Base-by-base conservation (phyloP, 2,113 vertebrate species). In the Rhodinocichla rosea region DNA sequence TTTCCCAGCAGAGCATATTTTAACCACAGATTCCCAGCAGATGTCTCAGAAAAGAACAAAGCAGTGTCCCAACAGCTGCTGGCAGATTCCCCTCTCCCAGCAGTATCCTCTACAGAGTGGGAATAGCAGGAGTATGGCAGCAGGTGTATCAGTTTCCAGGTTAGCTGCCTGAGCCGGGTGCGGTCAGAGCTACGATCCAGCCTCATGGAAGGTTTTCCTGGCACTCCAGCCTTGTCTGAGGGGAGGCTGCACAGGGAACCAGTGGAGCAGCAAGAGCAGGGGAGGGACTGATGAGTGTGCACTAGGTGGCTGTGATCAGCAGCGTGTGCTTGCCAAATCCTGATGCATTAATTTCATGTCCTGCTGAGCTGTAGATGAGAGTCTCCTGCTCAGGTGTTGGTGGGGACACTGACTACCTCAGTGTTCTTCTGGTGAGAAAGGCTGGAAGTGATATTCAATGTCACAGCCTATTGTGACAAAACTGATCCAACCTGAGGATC, bases 281-380 rank as follows among this genome's bases (percentile, higher is more conserved):
- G 89, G 60, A 94, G 50, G 70, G 55, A 45, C 64, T 74, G 89
- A 62, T 92, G 92, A 94, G 89, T 79, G 60, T 80, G 84, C 49
- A 32, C 55, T 65, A 35, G 67, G 91, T 87, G 70, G 74, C 83
- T 96, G 88, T 56, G 83, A 97, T 95, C 91, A 95, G 92, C 94
- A 89, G 87, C 3, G 9, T 90, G 86, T 78, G 63, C 83, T 84
- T 91, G 90, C 95, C 94, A 93, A 95, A 89, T 70, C 91, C 78
- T 82, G 83, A 95, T 74, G 93, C 93, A 90, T 71, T 92, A 52
- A 82, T 85, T 95, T 91, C 1, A 16, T 8, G 2, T 96, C 95
- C 95, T 96, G 80, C 80, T 94, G 92, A 88, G 76, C 88, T 81
- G 60, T 71, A 89, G 52, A 84, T 86, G 24, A 95, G 60, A 89